phyloP scores from a whole-genome alignment of 37 sponge, comb jelly and placozoan species.

The Eunapius fragilis region DNA sequence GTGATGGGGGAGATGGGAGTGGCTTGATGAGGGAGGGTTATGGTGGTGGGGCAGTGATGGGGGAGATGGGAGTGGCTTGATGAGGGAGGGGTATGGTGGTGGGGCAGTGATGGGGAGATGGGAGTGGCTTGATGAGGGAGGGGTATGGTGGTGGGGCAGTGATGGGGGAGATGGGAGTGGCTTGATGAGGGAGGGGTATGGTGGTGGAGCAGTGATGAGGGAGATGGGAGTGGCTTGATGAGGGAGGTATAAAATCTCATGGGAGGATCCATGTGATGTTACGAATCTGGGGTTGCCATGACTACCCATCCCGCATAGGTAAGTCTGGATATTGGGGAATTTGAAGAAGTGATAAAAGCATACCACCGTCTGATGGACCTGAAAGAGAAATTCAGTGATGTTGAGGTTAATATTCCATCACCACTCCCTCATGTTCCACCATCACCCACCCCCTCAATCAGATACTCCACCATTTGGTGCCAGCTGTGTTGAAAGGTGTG shows the following conservation, averaged over 20 bases:
- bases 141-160: background rate
- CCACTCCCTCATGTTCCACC: background rate
- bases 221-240: no score
- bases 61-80: conserved; percentile 14
- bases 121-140: no score
- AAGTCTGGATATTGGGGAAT: conserved; percentile 65
- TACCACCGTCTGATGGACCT: conserved; percentile 83
- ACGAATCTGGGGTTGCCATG: no score
- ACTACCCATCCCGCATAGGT: conserved; percentile 51
- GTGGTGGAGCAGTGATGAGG: background rate
- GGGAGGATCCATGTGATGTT: no score
- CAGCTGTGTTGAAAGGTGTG: conserved; percentile 21
- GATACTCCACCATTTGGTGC: conserved; percentile 34
- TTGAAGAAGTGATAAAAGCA: conserved; percentile 63
- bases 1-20: background rate
- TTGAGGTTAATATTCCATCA: conserved; percentile 35
- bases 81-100: conserved; percentile 5
- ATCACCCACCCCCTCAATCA: background rate
- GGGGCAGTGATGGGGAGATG: background rate
- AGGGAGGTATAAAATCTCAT: no score
- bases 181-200: background rate
- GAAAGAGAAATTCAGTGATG: conserved; percentile 65
- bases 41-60: background rate
- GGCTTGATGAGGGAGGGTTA: background rate
- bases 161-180: background rate